Conservation (phyloP, 2,797 vertebrate genomes). For the Sebastes minor region DNA sequence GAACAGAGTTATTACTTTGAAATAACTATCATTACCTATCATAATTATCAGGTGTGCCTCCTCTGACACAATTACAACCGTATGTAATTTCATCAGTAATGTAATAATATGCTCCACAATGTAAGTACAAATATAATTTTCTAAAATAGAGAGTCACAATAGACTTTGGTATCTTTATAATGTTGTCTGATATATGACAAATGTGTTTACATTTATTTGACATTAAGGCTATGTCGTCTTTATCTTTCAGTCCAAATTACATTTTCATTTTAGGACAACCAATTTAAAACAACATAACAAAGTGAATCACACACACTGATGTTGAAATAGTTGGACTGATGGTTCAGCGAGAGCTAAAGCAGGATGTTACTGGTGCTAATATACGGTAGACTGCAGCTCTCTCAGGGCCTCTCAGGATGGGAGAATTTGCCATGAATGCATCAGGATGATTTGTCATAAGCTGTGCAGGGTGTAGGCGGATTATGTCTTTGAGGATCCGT, state of each 20-base stretch:
- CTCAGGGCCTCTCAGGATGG: slow-evolving; percentile 28
- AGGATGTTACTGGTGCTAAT: not conserved
- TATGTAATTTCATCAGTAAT: not conserved
- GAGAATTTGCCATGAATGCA: slow-evolving; percentile 20
- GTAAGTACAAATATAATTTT: not conserved
- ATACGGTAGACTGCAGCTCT: not conserved
- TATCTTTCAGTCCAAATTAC: not conserved
- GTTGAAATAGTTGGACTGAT: not conserved
- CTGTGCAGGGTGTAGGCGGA: slow-evolving; percentile 41
- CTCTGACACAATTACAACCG: too few relatives aligned
- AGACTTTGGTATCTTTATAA: not conserved
- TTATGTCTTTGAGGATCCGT: slow-evolving; percentile 51
- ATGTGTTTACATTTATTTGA: not conserved
- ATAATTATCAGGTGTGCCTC: too few relatives aligned
- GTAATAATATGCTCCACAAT: not conserved
- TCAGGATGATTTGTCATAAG: slow-evolving; percentile 42
- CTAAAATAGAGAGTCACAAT: not conserved
- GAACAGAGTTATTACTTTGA: too few relatives aligned
- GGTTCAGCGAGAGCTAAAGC: slow-evolving; percentile 9
- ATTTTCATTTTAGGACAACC: not conserved
- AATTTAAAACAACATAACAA: not conserved
- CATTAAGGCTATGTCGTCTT: not conserved
- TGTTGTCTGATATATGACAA: too few relatives aligned
- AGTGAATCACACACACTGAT: not conserved
- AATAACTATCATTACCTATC: too few relatives aligned